A percentile compares a stretch with the other conserved stretches of the same genome.
These are phyloP conservation scores for Anthrax anthrax DNA, from an alignment of 2,888 invertebrate genomes.

Conservation along the genomic window DNA sequence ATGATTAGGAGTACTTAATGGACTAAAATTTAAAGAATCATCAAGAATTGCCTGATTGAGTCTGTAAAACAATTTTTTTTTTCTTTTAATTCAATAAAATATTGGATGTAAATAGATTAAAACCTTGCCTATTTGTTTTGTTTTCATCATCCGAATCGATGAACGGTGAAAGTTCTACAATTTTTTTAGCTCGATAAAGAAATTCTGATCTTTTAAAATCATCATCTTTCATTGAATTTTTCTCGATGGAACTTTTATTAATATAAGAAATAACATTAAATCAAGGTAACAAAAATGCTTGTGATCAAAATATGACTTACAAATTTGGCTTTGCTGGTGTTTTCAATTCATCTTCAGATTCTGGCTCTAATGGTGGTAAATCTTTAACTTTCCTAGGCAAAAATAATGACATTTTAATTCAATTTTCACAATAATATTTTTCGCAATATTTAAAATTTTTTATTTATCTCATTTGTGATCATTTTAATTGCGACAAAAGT, in stretches of 20 bases:
- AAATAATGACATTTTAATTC: constrained; percentile 19
- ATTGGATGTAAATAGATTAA: no score
- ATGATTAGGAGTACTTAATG: constrained; percentile 13
- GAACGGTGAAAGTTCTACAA: constrained; percentile 24
- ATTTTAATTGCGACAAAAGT: no score
- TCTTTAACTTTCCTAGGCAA: constrained; percentile 28
- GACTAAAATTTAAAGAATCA: constrained; percentile 29
- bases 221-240: not conserved
- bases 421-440: no score
- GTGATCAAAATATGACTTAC: no score
- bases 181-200: constrained; percentile 23
- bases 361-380: constrained; percentile 24
- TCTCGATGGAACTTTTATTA: no score
- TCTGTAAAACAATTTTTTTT: constrained; percentile 16
- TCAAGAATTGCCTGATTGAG: constrained; percentile 30
- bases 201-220: constrained; percentile 1
- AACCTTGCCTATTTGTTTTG: constrained; percentile 18
- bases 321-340: constrained; percentile 19
- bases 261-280: no score
- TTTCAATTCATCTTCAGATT: constrained; percentile 26
- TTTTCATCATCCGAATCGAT: constrained; percentile 25
- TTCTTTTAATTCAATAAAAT: no score
- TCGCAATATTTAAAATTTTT: no score
- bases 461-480: no score
- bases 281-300: no score